These are phyloP conservation scores for Tylochromis polylepis DNA, from an alignment of 2,113 vertebrate genomes.

Conservation along the genomic window DNA sequence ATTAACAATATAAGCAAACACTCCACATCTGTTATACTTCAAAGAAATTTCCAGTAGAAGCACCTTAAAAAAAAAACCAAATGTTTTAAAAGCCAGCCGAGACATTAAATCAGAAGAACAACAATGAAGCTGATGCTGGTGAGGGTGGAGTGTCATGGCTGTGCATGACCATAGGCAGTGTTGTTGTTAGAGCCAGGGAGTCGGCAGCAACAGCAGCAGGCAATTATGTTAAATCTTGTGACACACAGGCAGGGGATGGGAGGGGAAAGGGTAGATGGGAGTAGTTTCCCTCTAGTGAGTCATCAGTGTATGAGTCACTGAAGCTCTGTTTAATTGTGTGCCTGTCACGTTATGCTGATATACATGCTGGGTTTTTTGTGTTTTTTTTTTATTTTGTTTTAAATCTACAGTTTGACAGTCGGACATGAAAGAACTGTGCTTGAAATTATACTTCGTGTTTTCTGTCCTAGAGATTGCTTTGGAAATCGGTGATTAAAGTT, in stretches of 20 bases:
- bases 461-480: neutral
- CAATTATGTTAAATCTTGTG: constrained; percentile 61
- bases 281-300: constrained; percentile 72
- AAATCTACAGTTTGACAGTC: constrained; percentile 29
- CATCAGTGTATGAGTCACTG: constrained; percentile 75
- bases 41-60: neutral
- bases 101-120: neutral
- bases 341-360: constrained; percentile 70
- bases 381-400: no score
- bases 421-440: neutral
- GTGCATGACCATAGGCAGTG: constrained; percentile 46
- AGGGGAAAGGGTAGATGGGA: constrained; percentile 54
- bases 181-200: constrained; percentile 55
- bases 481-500: neutral
- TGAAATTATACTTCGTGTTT: neutral
- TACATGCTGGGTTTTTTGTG: constrained; percentile 42
- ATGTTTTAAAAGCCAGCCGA: neutral
- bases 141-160: constrained; percentile 9
- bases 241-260: constrained; percentile 19
- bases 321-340: constrained; percentile 71
- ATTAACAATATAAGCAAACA: constrained; percentile 23
- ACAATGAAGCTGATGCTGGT: neutral
- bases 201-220: constrained; percentile 53
- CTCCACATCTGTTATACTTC: neutral
- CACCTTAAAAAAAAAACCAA: neutral